These are phyloP conservation scores for Ctenopoma kingsleyae DNA, from an alignment of 2,797 vertebrate genomes.

Conservation along the genomic window DNA sequence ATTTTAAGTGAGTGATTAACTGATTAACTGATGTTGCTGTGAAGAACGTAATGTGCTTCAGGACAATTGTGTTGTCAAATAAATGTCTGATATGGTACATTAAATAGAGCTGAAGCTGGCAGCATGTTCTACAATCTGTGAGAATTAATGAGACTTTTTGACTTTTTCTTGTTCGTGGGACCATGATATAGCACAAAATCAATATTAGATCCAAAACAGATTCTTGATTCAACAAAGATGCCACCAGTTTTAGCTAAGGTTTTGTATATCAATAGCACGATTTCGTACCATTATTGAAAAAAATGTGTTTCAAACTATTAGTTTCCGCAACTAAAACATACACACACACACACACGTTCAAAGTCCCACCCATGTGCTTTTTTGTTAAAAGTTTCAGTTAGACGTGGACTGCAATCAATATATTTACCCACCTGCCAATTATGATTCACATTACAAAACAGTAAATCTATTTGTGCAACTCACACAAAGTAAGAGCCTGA, in stretches of 20 bases:
- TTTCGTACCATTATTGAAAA: neutral
- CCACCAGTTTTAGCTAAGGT: neutral
- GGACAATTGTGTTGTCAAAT: conserved; percentile 18
- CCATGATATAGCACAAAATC: neutral
- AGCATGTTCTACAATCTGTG: neutral
- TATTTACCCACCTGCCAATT: neutral
- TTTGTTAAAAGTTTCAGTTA: neutral
- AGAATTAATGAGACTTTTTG: no score
- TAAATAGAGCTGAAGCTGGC: neutral
- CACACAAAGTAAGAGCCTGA: neutral
- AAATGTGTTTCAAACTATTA: neutral
- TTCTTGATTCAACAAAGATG: neutral
- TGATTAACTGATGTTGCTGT: conserved; percentile 12
- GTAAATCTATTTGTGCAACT: neutral
- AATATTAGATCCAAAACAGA: neutral
- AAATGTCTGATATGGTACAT: conserved; percentile 9
- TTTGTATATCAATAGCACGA: neutral
- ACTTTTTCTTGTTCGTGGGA: neutral
- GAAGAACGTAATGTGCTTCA: conserved; percentile 27
- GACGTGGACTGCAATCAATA: neutral
- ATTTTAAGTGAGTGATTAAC: conserved; percentile 41
- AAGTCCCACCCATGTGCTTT: neutral
- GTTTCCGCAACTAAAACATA: neutral
- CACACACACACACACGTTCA: neutral
- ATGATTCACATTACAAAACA: neutral